Percentiles rank a stretch among this genome's conserved stretches.
Conservation (phyloP, 2,113 vertebrate species). For the Delphinus delphis region DNA sequence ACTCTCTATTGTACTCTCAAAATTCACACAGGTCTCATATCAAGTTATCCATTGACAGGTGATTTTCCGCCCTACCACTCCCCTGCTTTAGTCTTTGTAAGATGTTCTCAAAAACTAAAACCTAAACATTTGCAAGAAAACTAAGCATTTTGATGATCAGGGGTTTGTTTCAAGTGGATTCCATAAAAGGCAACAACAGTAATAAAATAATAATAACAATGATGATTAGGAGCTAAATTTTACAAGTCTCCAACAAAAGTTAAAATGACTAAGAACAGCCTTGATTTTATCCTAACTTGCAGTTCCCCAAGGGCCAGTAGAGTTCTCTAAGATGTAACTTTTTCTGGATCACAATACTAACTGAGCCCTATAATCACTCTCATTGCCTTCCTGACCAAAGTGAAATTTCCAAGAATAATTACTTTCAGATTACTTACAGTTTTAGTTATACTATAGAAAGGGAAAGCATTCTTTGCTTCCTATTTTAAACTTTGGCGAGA, state of each 20-base stretch:
- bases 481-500: conserved; percentile 35
- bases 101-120: conserved; percentile 39
- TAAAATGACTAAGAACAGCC: conserved; percentile 92
- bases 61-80: not conserved
- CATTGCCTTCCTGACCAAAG: conserved; percentile 76
- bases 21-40: not conserved
- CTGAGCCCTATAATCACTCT: not conserved
- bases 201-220: conserved; percentile 55
- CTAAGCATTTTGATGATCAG: not conserved
- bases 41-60: not conserved
- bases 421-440: not conserved
- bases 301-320: conserved; percentile 88
- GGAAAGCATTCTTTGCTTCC: not conserved
- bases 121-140: conserved; percentile 42
- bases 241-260: conserved; percentile 88
- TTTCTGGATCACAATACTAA: conserved; percentile 69
- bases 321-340: conserved; percentile 69
- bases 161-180: conserved; percentile 17
- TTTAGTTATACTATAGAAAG: conserved; percentile 6
- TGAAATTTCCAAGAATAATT: conserved; percentile 80
- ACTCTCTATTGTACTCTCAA: not conserved
- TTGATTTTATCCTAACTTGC: conserved; percentile 91
- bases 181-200: conserved; percentile 17
- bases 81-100: not conserved
- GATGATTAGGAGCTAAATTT: conserved; percentile 77